These are phyloP conservation scores for Trachelus troglodyta DNA, from an alignment of 2,888 invertebrate genomes.

Conservation along the genomic window DNA sequence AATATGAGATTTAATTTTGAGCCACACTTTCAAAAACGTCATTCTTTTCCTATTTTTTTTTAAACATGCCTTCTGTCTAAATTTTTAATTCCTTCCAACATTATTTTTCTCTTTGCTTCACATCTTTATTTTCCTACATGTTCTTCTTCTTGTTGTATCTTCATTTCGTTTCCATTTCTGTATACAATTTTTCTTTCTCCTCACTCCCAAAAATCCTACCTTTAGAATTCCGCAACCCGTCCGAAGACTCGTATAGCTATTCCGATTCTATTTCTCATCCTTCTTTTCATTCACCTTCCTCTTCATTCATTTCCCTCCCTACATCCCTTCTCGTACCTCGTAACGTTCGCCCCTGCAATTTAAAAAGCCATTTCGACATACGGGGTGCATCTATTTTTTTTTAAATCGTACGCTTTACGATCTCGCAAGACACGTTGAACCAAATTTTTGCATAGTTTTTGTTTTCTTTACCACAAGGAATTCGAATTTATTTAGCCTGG, in stretches of 20 bases:
- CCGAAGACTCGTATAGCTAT: neutral
- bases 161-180: slow-evolving; percentile 14
- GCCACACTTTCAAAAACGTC: no score
- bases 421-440: no score
- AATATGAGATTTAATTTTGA: no score
- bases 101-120: neutral
- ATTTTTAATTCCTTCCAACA: no score
- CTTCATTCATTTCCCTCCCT: neutral
- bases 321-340: slow-evolving; percentile 24
- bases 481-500: no score
- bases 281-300: neutral
- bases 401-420: slow-evolving; percentile 20
- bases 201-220: neutral
- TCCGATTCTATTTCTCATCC: neutral
- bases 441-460: no score
- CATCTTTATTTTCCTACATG: neutral
- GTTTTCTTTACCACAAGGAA: no score
- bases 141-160: neutral
- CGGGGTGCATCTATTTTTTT: slow-evolving; percentile 58
- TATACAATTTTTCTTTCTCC: slow-evolving; percentile 11
- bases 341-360: slow-evolving; percentile 47
- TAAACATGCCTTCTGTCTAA: neutral
- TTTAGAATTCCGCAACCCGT: slow-evolving; percentile 8
- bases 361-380: slow-evolving; percentile 56
- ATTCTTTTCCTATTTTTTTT: no score